Evolutionary conservation across 2,113 vertebrate genomes (phyloP).

Genomic region (Ophthalmolycus amberensis): DNA sequence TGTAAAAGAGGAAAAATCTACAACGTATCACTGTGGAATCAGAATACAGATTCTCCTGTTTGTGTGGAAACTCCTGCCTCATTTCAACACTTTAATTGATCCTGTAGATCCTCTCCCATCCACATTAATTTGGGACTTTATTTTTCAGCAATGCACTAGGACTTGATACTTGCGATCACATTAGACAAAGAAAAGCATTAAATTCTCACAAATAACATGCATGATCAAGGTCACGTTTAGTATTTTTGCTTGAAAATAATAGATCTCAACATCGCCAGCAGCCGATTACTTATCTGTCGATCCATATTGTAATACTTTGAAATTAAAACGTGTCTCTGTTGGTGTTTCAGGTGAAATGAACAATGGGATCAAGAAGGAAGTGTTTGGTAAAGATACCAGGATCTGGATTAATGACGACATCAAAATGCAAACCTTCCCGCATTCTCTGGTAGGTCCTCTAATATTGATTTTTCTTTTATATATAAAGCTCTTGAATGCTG

Average conservation of each 20-base stretch:
- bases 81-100: neutral
- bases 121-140: no score
- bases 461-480: neutral
- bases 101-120: no score
- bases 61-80: neutral
- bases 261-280: neutral
- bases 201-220: neutral
- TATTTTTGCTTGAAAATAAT: neutral
- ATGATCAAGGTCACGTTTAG: neutral
- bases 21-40: neutral
- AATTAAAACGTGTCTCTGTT: neutral
- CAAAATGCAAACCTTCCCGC: constrained; percentile 92
- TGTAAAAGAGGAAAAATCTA: neutral
- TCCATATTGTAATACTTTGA: neutral
- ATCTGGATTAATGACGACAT: constrained; percentile 94
- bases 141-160: no score
- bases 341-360: constrained; percentile 89
- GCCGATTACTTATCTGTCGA: neutral
- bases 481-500: neutral
- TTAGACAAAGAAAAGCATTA: neutral
- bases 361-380: constrained; percentile 97
- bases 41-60: neutral
- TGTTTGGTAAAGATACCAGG: constrained; percentile 91
- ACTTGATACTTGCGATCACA: neutral
- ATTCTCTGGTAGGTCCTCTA: constrained; percentile 72